These are phyloP conservation scores for Adelognathus sp. DNA, from an alignment of 2,888 invertebrate genomes.

Conservation along the genomic window DNA sequence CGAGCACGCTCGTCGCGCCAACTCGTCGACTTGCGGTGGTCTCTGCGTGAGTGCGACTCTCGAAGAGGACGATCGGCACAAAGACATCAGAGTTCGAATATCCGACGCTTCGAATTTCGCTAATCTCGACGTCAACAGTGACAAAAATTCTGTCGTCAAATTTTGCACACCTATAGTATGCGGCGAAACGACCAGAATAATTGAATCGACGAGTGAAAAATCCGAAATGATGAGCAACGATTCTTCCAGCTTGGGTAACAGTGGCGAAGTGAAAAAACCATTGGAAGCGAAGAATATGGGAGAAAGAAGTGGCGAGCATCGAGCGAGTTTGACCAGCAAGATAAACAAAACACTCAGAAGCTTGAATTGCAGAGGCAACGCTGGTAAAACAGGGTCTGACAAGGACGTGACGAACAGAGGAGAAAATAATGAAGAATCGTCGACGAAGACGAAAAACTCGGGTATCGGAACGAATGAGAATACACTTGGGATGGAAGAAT, in stretches of 20 bases:
- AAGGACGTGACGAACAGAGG: neutral
- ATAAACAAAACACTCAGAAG: neutral
- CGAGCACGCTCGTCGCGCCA: constrained; percentile 10
- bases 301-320: neutral
- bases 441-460: neutral
- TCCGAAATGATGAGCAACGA: neutral
- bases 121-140: neutral
- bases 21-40: constrained; percentile 15
- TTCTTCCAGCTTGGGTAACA: neutral
- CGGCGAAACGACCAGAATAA: neutral
- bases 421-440: too few species aligned
- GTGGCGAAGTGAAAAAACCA: neutral
- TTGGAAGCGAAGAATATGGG: too few species aligned
- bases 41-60: constrained; percentile 51
- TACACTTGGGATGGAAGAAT: too few species aligned
- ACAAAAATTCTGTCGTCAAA: constrained; percentile 25
- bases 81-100: constrained; percentile 54
- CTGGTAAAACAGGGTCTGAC: neutral
- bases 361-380: neutral
- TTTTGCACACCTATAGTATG: constrained; percentile 38
- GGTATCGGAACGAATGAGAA: neutral
- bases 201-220: neutral
- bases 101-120: constrained; percentile 32
- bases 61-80: constrained; percentile 48
- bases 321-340: neutral